Evolutionary conservation across 2,113 vertebrate genomes (phyloP).

Genomic region (Sturnus vulgaris): DNA sequence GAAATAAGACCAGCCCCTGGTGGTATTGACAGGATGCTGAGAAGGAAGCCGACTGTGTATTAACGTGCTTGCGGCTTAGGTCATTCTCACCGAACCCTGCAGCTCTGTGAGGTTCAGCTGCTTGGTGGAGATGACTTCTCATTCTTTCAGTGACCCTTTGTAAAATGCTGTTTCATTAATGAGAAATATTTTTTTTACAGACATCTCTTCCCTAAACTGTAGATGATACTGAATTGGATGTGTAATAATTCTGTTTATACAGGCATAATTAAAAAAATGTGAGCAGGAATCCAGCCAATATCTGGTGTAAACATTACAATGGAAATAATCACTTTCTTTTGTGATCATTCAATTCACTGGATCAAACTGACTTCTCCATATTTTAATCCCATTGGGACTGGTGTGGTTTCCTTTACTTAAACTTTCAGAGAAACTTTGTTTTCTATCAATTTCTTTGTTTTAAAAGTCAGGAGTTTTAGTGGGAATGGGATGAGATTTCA

Average conservation of each 20-base stretch:
- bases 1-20: constrained; percentile 43
- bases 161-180: constrained; percentile 26
- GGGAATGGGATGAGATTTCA: neutral
- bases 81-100: constrained; percentile 44
- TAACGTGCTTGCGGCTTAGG: neutral
- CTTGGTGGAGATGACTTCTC: constrained; percentile 5
- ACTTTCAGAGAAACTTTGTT: neutral
- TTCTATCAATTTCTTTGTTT: neutral
- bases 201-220: neutral
- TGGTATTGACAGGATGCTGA: constrained; percentile 50
- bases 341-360: neutral
- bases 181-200: neutral
- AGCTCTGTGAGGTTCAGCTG: constrained; percentile 47
- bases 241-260: constrained; percentile 19
- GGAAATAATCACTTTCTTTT: constrained; percentile 31
- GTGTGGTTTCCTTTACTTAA: constrained; percentile 24
- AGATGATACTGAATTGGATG: neutral
- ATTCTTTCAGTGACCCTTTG: constrained; percentile 44
- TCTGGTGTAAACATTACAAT: constrained; percentile 26
- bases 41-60: constrained; percentile 27
- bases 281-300: constrained; percentile 12
- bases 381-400: neutral
- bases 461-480: neutral
- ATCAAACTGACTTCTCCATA: constrained; percentile 13
- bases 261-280: constrained; percentile 39